These are phyloP conservation scores for Plagodis pulveraria DNA, from an alignment of 2,888 invertebrate genomes.

Conservation along the genomic window DNA sequence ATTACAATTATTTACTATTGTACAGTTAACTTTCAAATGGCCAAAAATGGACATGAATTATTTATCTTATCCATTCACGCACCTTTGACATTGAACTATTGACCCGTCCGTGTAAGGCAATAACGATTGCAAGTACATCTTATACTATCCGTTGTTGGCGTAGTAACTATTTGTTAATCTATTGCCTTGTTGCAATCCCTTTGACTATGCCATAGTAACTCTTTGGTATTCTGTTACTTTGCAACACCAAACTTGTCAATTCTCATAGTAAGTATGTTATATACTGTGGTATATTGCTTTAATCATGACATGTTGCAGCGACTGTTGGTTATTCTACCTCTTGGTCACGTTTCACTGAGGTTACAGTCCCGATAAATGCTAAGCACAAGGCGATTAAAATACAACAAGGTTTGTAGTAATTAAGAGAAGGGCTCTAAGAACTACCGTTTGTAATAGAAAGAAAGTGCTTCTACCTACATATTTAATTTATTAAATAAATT, in stretches of 20 bases:
- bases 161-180: conserved; percentile 15
- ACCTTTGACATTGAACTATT: conserved; percentile 34
- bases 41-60: conserved; percentile 6
- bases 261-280: conserved; percentile 2
- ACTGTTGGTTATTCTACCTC: conserved; percentile 22
- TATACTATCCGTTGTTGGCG: conserved; percentile 6
- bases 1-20: too few relatives aligned
- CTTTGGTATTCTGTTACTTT: conserved; percentile 2
- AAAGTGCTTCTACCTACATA: background rate
- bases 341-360: conserved; percentile 35
- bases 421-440: conserved; percentile 13
- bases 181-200: conserved; percentile 4
- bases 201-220: background rate
- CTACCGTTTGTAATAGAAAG: conserved; percentile 8
- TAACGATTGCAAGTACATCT: conserved; percentile 30
- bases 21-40: background rate
- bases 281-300: conserved; percentile 7
- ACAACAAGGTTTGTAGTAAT: conserved; percentile 17
- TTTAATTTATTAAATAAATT: background rate
- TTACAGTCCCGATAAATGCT: conserved; percentile 25
- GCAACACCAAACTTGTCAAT: background rate
- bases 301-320: conserved; percentile 7
- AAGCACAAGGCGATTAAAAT: conserved; percentile 22
- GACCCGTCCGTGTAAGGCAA: conserved; percentile 39
- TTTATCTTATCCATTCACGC: conserved; percentile 18